Conservation (phyloP, 2,888 invertebrate genomes). For the Melieria picta region DNA sequence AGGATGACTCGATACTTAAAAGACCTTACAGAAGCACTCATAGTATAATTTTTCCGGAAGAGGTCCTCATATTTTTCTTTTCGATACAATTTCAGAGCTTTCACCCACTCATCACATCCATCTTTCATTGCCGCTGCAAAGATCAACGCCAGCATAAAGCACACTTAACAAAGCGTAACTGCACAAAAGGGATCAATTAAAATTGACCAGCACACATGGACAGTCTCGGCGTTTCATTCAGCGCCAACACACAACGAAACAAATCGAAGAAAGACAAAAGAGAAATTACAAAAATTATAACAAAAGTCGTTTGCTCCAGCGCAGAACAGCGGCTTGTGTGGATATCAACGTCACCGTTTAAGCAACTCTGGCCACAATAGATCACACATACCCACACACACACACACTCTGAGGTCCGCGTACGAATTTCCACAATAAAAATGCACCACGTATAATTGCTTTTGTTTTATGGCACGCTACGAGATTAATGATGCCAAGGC, state of each 20-base stretch:
- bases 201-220: slow-evolving; percentile 31
- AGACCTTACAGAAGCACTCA: too few species aligned
- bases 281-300: slow-evolving; percentile 8
- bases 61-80: too few species aligned
- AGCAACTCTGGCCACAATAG: slow-evolving; percentile 2
- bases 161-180: slow-evolving; percentile 19
- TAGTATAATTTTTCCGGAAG: too few species aligned
- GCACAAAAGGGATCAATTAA: slow-evolving; percentile 46
- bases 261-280: not conserved
- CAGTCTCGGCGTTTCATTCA: not conserved
- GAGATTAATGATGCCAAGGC: slow-evolving; percentile 57
- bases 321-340: too few species aligned
- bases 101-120: too few species aligned
- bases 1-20: too few species aligned
- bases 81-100: too few species aligned
- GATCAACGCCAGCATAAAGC: too few species aligned
- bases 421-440: not conserved
- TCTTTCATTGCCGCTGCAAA: too few species aligned
- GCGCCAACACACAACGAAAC: not conserved
- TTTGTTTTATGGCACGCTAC: slow-evolving; percentile 54
- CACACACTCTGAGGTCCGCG: not conserved
- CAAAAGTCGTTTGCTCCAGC: slow-evolving; percentile 5
- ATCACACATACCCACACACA: not conserved
- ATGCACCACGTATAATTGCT: slow-evolving; percentile 43
- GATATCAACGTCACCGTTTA: not conserved